phyloP scores from a whole-genome alignment of 2,797 vertebrate species.

The Leptatherina wallacei region DNA sequence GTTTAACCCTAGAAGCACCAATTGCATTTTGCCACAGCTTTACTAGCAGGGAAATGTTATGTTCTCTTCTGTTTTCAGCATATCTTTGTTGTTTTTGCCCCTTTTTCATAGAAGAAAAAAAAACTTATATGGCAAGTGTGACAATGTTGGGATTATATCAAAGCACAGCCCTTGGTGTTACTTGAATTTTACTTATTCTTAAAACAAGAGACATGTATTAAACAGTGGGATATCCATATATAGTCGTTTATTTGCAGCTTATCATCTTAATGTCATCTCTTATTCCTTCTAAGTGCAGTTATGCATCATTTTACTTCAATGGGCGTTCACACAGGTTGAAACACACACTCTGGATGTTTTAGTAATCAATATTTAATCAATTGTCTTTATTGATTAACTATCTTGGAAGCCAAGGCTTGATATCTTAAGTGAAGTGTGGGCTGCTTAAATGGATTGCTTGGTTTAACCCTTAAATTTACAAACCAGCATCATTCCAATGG shows the following conservation, averaged over 20 bases:
- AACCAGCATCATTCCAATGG: constrained; percentile 32
- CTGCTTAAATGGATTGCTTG: constrained; percentile 34
- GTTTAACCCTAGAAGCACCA: constrained; percentile 56
- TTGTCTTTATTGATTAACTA: constrained; percentile 67
- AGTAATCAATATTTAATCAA: constrained; percentile 63
- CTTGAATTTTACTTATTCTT: background rate
- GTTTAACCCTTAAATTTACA: constrained; percentile 57
- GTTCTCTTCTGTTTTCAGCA: background rate
- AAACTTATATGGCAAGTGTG: background rate
- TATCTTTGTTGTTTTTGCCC: background rate
- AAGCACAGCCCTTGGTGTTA: background rate
- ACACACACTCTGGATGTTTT: constrained; percentile 44
- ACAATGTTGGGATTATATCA: background rate
- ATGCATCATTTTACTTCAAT: background rate
- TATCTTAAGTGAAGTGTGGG: constrained; percentile 64
- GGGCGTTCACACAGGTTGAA: background rate
- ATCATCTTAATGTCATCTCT: background rate
- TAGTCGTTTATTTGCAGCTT: background rate
- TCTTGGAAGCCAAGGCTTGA: constrained; percentile 54
- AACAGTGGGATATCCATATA: background rate
- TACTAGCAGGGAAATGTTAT: constrained; percentile 6
- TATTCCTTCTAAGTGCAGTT: background rate
- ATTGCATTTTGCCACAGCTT: constrained; percentile 7
- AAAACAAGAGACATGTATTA: background rate
- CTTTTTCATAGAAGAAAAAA: background rate